phyloP scores from a whole-genome alignment of 2,113 vertebrate species.

The Sinocyclocheilus grahami region DNA sequence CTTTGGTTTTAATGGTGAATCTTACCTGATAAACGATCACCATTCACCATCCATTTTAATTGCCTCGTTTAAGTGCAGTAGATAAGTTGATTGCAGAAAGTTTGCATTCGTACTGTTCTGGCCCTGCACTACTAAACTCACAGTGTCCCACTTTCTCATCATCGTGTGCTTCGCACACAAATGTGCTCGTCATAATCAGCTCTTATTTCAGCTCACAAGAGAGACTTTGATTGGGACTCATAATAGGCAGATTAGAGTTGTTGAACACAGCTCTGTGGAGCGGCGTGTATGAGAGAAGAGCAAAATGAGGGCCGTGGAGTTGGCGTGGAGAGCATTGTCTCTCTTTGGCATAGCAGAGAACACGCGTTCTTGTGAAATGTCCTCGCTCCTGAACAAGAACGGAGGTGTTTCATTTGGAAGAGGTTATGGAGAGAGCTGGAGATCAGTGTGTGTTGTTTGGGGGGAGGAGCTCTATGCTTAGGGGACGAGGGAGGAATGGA shows the following conservation, averaged over 20 bases:
- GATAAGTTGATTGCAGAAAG: constrained; percentile 11
- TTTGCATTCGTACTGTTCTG: background rate
- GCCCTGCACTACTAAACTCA: constrained; percentile 15
- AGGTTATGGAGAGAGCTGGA: constrained; percentile 1
- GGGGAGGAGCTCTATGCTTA: background rate
- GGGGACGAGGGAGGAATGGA: background rate
- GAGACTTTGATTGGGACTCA: constrained; percentile 63
- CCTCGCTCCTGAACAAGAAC: constrained; percentile 11
- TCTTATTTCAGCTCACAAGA: constrained; percentile 71
- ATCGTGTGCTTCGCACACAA: constrained; percentile 48
- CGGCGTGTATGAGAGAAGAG: constrained; percentile 23
- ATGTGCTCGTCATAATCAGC: constrained; percentile 68
- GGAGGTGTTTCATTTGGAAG: constrained; percentile 19
- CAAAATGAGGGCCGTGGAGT: constrained; percentile 32
- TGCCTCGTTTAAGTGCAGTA: constrained; percentile 9
- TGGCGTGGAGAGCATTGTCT: constrained; percentile 32
- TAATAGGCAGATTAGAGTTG: constrained; percentile 62
- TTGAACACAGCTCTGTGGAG: constrained; percentile 45
- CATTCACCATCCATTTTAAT: background rate
- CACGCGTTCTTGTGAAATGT: constrained; percentile 30
- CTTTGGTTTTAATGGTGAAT: background rate
- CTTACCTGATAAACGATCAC: background rate
- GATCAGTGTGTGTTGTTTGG: constrained; percentile 24
- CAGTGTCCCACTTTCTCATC: constrained; percentile 48
- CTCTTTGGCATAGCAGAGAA: constrained; percentile 24